Base-by-base conservation (phyloP, 2,797 vertebrate species). In the Cyclopterus lumpus region DNA sequence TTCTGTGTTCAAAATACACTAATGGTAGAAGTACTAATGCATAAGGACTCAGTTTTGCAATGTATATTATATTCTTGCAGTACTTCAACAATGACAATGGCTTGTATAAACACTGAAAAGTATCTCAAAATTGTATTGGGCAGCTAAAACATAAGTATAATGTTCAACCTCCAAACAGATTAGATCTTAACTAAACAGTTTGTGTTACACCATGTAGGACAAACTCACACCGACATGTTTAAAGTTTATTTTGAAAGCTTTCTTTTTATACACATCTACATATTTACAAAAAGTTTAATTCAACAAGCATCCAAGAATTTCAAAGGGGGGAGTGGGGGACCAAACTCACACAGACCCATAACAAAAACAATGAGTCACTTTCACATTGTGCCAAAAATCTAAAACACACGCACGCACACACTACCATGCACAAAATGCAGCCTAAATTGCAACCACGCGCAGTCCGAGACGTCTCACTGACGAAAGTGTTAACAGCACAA, bases 201-300 rank as follows among this genome's bases (percentile, higher is more conserved):
- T 18, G 30, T 34, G 5, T 73, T 72, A 3, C 1, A 51, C 18
- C 14, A 34, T 4, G 6, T 26, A 74, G 12, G 18, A 76, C 55
- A 65, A 69, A 71, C 2, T 16, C 4, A 63, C 64, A 68, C 57
- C 0, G n/a, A 54, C 14, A 73, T 57, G 49, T 80, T 81, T 81
- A 64, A 75, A 68, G 80, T 88, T 93, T 89, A 90, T 91, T 94
- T 93, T 92, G 67, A 93, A 94, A 92, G 83, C 75, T 83, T 89
- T 88, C 18, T 67, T 90, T 94, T 93, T 94, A 93, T 95, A 94
- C 93, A 95, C 93, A 95, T 95, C 92, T 95, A 95, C 94, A 95
- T 95, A 95, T 95, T 94, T 95, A 95, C 94, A 95, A 81, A 88
- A 87, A 77, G 22, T 69, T 75, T 22, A 79, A 83, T 64, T 84